A percentile compares a stretch with the other conserved stretches of the same genome.
Evolutionary conservation across 2,113 vertebrate genomes (phyloP).

Genomic region (Arvicanthis niloticus): DNA sequence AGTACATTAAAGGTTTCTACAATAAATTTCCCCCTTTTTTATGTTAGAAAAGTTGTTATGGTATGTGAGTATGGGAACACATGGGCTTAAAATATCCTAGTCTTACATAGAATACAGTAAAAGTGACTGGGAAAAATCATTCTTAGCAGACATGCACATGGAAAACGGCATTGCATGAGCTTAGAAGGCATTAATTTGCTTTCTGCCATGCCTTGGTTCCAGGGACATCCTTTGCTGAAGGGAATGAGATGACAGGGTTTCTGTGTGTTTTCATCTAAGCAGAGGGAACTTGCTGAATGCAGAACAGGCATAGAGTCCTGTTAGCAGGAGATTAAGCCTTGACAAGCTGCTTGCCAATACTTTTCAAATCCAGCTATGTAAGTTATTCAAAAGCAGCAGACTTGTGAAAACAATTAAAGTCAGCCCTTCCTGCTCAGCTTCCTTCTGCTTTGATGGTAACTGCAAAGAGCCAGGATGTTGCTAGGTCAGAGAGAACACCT

Average conservation of each 20-base stretch:
- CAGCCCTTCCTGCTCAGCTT: conserved; percentile 49
- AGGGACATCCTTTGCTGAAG: conserved; percentile 71
- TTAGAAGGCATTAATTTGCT: conserved; percentile 77
- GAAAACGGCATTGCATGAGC: conserved; percentile 72
- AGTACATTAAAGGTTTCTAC: neutral
- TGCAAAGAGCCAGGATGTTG: conserved; percentile 41
- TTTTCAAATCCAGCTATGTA: conserved; percentile 79
- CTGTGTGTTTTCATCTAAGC: conserved; percentile 75
- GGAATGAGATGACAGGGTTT: conserved; percentile 71
- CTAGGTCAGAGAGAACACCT: conserved; percentile 37
- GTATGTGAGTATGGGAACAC: neutral
- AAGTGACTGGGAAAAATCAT: conserved; percentile 71
- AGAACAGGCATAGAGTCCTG: conserved; percentile 78
- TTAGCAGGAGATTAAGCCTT: conserved; percentile 84
- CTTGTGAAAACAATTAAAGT: conserved; percentile 81
- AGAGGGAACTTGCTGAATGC: conserved; percentile 76
- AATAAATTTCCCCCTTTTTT: neutral
- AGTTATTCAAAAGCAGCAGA: conserved; percentile 76
- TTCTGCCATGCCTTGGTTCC: conserved; percentile 80
- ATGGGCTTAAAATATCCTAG: neutral
- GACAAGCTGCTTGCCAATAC: conserved; percentile 84
- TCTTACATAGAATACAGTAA: conserved; percentile 34
- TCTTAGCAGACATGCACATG: conserved; percentile 63
- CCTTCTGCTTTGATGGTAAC: conserved; percentile 59
- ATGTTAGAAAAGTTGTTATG: neutral